A percentile compares a stretch with the other conserved stretches of the same genome.
Evolutionary conservation across 2,113 vertebrate genomes (phyloP).

Genomic region (Gallinago paraguaiae): DNA sequence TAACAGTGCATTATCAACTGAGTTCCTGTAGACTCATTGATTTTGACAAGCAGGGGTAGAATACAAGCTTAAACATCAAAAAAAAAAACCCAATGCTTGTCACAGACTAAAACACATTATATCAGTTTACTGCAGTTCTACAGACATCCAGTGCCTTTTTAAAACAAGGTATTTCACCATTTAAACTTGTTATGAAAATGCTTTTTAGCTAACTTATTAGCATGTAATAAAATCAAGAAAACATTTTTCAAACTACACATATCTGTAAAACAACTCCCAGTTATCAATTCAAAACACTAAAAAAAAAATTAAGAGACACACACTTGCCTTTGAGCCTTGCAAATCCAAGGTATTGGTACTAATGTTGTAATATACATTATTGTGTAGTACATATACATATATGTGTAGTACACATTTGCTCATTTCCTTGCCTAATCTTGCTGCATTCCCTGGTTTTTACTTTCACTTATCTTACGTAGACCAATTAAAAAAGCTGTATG

Average conservation of each 20-base stretch:
- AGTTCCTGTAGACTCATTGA: background rate
- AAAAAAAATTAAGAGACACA: background rate
- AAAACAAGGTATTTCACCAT: background rate
- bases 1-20: background rate
- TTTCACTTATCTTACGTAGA: background rate
- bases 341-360: background rate
- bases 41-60: background rate
- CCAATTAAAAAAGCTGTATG: background rate
- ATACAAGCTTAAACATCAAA: background rate
- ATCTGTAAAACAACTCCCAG: background rate
- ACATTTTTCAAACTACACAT: background rate
- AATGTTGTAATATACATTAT: background rate
- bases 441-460: background rate
- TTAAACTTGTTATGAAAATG: background rate
- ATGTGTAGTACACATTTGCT: background rate
- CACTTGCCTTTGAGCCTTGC: background rate
- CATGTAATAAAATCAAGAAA: background rate
- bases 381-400: no score
- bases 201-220: background rate
- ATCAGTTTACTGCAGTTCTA: background rate
- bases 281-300: background rate
- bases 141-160: background rate
- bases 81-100: background rate
- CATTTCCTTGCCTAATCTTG: background rate
- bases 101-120: background rate